phyloP scores from a whole-genome alignment of 2,888 invertebrate species.

The Pantelozetes paolii region DNA sequence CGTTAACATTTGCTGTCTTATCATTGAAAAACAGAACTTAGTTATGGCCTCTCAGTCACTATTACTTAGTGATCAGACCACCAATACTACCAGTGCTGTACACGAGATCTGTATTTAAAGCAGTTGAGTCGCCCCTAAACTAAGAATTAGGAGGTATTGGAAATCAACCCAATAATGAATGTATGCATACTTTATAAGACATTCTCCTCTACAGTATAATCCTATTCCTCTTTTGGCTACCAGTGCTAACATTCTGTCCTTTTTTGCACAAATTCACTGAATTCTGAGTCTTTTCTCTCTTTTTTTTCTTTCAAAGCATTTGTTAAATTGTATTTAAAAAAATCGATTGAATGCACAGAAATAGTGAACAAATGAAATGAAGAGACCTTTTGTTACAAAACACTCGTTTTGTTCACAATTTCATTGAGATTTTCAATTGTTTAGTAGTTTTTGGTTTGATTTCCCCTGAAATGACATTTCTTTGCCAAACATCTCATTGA shows the following conservation, averaged over 20 bases:
- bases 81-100: not conserved
- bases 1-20: constrained; percentile 13
- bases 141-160: not conserved
- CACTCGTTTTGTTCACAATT: not conserved
- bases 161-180: constrained; percentile 14
- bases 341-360: not conserved
- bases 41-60: not conserved
- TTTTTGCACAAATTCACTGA: not conserved
- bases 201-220: not conserved
- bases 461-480: constrained; percentile 1
- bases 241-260: not conserved
- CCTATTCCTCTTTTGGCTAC: not conserved
- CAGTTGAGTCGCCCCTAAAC: not conserved
- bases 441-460: constrained; percentile 5
- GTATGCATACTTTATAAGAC: constrained; percentile 25
- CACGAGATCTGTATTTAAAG: constrained; percentile 15
- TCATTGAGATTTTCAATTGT: not conserved
- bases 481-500: not conserved
- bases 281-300: not conserved
- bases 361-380: not conserved
- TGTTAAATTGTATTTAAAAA: constrained; percentile 3
- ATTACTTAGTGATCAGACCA: not conserved
- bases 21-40: constrained; percentile 19
- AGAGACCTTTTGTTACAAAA: not conserved
- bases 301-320: not conserved